phyloP scores from a whole-genome alignment of 2,888 invertebrate species.

The Lamellibrachia columna region DNA sequence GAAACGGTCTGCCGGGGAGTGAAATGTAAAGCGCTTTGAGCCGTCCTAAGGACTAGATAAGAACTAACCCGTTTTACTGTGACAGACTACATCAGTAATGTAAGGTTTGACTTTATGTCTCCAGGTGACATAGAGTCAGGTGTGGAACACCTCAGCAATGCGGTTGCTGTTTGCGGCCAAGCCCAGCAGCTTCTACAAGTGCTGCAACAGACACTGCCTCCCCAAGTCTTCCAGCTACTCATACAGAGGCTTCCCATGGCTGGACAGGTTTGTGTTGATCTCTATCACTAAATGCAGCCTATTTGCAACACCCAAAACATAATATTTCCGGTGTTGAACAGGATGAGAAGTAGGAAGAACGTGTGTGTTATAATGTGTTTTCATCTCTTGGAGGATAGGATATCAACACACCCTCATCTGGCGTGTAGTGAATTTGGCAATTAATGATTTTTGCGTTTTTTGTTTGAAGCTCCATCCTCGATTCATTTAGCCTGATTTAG shows the following conservation, averaged over 20 bases:
- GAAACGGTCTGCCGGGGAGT: too few species aligned
- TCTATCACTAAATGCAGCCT: not conserved
- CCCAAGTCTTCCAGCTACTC: slow-evolving; percentile 90
- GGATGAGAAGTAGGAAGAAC: not conserved
- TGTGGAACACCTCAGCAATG: slow-evolving; percentile 94
- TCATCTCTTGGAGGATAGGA: too few species aligned
- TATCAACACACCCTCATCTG: too few species aligned
- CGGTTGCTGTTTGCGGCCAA: slow-evolving; percentile 97
- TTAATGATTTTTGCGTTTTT: too few species aligned
- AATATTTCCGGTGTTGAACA: too few species aligned
- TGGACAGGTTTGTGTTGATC: slow-evolving; percentile 67
- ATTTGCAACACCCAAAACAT: not conserved
- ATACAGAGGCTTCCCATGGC: slow-evolving; percentile 81
- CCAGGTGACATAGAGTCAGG: slow-evolving; percentile 76
- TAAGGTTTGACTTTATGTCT: slow-evolving; percentile 6
- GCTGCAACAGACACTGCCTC: slow-evolving; percentile 93
- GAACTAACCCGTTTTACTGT: too few species aligned
- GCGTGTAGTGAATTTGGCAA: too few species aligned
- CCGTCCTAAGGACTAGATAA: too few species aligned
- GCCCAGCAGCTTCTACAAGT: slow-evolving; percentile 88
- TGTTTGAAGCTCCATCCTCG: too few species aligned
- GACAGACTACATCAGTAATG: not conserved
- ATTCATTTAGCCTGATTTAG: too few species aligned
- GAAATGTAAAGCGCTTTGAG: too few species aligned
- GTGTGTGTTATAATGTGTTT: too few species aligned